Evolutionary conservation across 2,113 vertebrate species (phyloP), one percentile per base, ranked within the genome.

Genomic region (Plestiodon gilberti): DNA sequence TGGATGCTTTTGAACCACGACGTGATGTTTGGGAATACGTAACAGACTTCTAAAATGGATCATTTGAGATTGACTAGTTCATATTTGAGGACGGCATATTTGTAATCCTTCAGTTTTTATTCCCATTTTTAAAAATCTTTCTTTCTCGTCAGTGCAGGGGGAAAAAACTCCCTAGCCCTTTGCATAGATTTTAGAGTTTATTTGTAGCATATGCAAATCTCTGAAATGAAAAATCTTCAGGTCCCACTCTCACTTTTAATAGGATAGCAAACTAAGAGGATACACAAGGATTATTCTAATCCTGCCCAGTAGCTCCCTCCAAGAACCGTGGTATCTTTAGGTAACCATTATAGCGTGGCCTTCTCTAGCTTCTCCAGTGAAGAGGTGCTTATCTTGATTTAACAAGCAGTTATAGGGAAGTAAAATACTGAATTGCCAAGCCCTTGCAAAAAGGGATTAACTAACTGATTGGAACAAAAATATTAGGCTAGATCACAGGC

Each of bases 241-340:
- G 83, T 92, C 88, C 83, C 85, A 90, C 89, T 87, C 64, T 91
- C 86, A 88, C 84, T 91, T 94, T 87, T 92, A 90, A 91, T 79
- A 91, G 89, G 90, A 92, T 91, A 85, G 87, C 14, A 82, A 89
- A 85, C 77, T 94, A 94, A 92, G 87, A 93, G 78, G 86, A 90
- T 93, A 92, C 76, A 89, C 59, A 35, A 84, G 76, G 92, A 91
- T 90, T 92, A 91, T 78, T 92, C 84, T 92, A 94, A 95, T 94
- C 92, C 74, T 14, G 73, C 85, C 88, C 92, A 87, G 88, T 38
- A 92, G 93, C 80, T 90, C 87, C 64, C 30, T 91, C 38, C 74
- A n/a, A 91, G 78, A 61, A 35, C 88, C 83, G 25, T 61, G 86
- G 83, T 84, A 80, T 92, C 0, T 82, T 90, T 91, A 84, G 88